These are phyloP conservation scores for Nematostella vectensis DNA, from an alignment of 92 coral and sea anemone genomes.

Conservation along the genomic window DNA sequence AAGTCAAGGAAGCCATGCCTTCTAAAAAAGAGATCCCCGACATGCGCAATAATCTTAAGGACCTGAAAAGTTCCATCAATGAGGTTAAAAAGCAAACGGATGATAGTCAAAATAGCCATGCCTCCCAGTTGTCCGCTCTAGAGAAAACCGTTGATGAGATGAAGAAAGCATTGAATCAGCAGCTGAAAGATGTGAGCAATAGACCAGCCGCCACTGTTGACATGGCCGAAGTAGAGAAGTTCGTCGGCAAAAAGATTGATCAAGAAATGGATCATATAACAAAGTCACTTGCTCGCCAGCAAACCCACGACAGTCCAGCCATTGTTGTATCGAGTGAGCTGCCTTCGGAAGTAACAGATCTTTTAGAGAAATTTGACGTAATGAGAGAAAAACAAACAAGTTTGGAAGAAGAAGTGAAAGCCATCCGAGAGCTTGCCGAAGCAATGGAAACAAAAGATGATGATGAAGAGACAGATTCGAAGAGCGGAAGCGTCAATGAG, in stretches of 20 bases:
- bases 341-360: slow-evolving; percentile 37
- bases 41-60: slow-evolving; percentile 5
- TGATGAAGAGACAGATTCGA: neutral
- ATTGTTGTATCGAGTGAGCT: slow-evolving; percentile 40
- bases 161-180: neutral
- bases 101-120: neutral
- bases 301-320: slow-evolving; percentile 10
- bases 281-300: slow-evolving; percentile 7
- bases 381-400: slow-evolving; percentile 21
- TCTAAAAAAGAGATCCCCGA: slow-evolving; percentile 10
- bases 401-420: slow-evolving; percentile 27
- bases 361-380: slow-evolving; percentile 29
- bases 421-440: slow-evolving; percentile 1
- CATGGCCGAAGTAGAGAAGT: slow-evolving; percentile 12
- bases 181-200: neutral
- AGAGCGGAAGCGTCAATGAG: too few relatives aligned
- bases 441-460: slow-evolving; percentile 4
- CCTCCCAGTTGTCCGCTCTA: neutral
- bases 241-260: slow-evolving; percentile 11
- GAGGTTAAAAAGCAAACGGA: neutral
- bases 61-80: slow-evolving; percentile 7
- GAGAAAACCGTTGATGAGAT: slow-evolving; percentile 7
- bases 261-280: slow-evolving; percentile 16
- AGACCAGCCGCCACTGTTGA: slow-evolving; percentile 8
- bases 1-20: slow-evolving; percentile 33